Percentiles rank a stretch among this genome's conserved stretches.
Evolutionary conservation across 1,140 invertebrate species (phyloP).

Genomic region (Drosophila triauraria): DNA sequence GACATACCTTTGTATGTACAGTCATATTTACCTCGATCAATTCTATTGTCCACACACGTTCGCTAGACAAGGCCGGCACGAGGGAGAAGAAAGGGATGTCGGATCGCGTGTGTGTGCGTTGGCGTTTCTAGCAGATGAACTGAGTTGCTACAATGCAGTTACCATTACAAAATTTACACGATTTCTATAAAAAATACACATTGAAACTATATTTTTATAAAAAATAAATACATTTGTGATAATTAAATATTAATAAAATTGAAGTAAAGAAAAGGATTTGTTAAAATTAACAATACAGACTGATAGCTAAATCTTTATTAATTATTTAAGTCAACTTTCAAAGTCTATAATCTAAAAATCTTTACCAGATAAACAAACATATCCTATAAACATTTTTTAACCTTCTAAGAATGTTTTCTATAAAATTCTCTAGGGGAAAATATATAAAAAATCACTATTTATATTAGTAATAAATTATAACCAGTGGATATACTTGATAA

Average conservation of each 20-base stretch:
- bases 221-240: too few relatives aligned
- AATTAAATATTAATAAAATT: not conserved
- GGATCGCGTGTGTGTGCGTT: slow-evolving; percentile 41
- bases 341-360: not conserved
- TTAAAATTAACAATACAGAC: too few relatives aligned
- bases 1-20: slow-evolving; percentile 19
- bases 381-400: not conserved
- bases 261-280: not conserved
- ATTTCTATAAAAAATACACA: not conserved
- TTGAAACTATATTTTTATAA: too few relatives aligned
- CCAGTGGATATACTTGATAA: not conserved
- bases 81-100: slow-evolving; percentile 16
- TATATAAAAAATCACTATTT: not conserved
- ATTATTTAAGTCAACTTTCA: not conserved
- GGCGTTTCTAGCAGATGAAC: slow-evolving; percentile 11
- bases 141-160: not conserved
- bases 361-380: not conserved
- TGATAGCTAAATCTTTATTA: too few relatives aligned
- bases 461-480: not conserved
- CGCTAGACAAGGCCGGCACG: slow-evolving; percentile 23
- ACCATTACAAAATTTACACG: not conserved
- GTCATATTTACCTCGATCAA: slow-evolving; percentile 57
- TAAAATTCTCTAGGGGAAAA: not conserved
- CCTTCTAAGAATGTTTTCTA: not conserved
- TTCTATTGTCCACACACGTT: slow-evolving; percentile 70